Conservation (phyloP, 1,140 invertebrate genomes). For the Brachionus plicatilis region DNA sequence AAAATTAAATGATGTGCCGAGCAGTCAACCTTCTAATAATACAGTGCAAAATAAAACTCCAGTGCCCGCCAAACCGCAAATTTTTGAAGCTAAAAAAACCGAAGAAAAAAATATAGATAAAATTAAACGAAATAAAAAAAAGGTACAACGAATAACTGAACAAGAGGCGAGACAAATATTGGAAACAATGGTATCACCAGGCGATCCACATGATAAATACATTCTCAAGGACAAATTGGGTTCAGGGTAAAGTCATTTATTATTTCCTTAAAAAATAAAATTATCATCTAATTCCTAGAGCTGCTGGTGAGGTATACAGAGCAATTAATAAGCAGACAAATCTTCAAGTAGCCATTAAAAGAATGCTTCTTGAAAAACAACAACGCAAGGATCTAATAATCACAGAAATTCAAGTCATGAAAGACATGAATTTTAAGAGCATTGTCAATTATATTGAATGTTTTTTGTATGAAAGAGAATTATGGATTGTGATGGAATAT, state of each 20-base stretch:
- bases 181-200: constrained; percentile 5
- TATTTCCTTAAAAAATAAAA: neutral
- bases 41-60: neutral
- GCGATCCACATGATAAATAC: constrained; percentile 38
- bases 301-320: constrained; percentile 38
- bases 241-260: neutral
- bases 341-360: constrained; percentile 57
- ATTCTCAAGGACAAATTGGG: constrained; percentile 35
- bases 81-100: neutral
- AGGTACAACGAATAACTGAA: constrained; percentile 4
- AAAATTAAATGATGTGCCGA: neutral
- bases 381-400: constrained; percentile 60
- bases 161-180: constrained; percentile 24
- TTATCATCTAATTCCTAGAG: neutral
- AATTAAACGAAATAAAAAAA: constrained; percentile 28
- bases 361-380: constrained; percentile 59
- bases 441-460: constrained; percentile 59
- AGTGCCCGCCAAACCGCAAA: neutral
- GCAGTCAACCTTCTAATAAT: neutral
- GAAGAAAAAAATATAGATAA: constrained; percentile 1
- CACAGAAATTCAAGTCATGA: constrained; percentile 59
- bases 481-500: constrained; percentile 62
- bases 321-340: constrained; percentile 27
- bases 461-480: constrained; percentile 49
- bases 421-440: constrained; percentile 54